A percentile compares a stretch with the other conserved stretches of the same genome.
Evolutionary conservation across 2,797 vertebrate species (phyloP).

Genomic region (Ctenopoma multispine): DNA sequence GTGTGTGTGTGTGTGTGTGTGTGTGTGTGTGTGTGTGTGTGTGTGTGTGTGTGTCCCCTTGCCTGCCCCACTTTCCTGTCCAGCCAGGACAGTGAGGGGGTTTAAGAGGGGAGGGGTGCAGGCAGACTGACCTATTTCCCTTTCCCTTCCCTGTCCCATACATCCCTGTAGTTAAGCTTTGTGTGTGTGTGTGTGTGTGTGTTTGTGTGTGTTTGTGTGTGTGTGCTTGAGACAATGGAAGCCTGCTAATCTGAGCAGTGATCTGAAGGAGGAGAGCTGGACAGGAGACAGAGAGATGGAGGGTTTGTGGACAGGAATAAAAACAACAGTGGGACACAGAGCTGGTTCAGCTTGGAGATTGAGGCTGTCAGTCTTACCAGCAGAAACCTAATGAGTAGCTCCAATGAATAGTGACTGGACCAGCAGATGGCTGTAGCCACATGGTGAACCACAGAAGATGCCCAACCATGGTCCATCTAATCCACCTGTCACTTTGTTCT

Average conservation of each 20-base stretch:
- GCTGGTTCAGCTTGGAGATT: conserved; percentile 61
- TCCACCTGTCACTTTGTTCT: conserved; percentile 74
- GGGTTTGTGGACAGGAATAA: conserved; percentile 62
- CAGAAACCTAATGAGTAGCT: conserved; percentile 84
- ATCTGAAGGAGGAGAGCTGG: conserved; percentile 70
- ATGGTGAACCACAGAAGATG: conserved; percentile 78
- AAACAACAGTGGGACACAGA: conserved; percentile 70
- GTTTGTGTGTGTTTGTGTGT: conserved; percentile 27
- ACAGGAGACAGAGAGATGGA: conserved; percentile 58
- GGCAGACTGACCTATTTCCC: conserved; percentile 81
- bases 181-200: conserved; percentile 33
- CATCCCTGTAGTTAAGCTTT: conserved; percentile 53
- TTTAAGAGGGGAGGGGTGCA: conserved; percentile 71
- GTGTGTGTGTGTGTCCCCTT: conserved; percentile 44
- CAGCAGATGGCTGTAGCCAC: conserved; percentile 86
- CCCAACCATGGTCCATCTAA: conserved; percentile 64
- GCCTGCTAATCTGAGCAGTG: conserved; percentile 58
- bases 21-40: no score
- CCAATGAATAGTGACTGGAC: conserved; percentile 81
- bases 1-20: conserved; percentile 24
- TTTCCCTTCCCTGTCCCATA: conserved; percentile 59
- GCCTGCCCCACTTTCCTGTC: conserved; percentile 78
- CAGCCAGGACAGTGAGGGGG: conserved; percentile 73
- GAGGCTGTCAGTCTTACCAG: conserved; percentile 71
- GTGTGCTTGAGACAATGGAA: conserved; percentile 54